A percentile compares a stretch with the other conserved stretches of the same genome.
phyloP scores from a whole-genome alignment of 2,113 vertebrate genomes.

The Calonectris borealis region DNA sequence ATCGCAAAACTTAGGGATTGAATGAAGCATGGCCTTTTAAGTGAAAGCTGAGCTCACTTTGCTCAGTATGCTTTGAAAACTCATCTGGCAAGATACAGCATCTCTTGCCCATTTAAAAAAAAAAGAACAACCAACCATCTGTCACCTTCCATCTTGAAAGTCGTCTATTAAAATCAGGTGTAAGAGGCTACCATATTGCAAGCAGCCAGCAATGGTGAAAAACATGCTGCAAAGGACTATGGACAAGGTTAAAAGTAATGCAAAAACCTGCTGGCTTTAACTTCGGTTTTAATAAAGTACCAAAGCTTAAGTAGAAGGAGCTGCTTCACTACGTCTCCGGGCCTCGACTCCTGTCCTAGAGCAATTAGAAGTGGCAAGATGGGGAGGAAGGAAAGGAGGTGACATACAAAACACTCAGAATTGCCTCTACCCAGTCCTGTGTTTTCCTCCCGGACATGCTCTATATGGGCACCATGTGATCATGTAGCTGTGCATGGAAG shows the following conservation, averaged over 20 bases:
- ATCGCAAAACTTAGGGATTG: not conserved
- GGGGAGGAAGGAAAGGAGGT: not conserved
- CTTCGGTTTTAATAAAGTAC: not conserved
- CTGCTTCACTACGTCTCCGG: not conserved
- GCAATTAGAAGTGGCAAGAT: not conserved
- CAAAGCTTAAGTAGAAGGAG: not conserved
- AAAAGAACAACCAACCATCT: not conserved
- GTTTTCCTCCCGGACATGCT: not conserved
- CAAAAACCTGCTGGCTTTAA: not conserved
- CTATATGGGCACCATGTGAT: not conserved
- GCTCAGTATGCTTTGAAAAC: not conserved
- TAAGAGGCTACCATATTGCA: not conserved
- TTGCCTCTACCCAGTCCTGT: not conserved
- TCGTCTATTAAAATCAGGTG: not conserved
- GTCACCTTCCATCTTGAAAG: not conserved
- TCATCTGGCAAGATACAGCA: not conserved
- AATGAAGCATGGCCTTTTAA: not conserved
- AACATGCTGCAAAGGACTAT: not conserved
- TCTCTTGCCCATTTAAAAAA: not conserved
- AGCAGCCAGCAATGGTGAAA: not conserved
- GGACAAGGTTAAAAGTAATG: not conserved
- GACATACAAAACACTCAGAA: not conserved
- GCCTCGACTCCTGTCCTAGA: not conserved
- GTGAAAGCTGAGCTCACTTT: slow-evolving; percentile 11
- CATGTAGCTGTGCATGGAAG: accelerated